These are phyloP conservation scores for Prionace glauca DNA, from an alignment of 2,797 vertebrate genomes.

Conservation along the genomic window DNA sequence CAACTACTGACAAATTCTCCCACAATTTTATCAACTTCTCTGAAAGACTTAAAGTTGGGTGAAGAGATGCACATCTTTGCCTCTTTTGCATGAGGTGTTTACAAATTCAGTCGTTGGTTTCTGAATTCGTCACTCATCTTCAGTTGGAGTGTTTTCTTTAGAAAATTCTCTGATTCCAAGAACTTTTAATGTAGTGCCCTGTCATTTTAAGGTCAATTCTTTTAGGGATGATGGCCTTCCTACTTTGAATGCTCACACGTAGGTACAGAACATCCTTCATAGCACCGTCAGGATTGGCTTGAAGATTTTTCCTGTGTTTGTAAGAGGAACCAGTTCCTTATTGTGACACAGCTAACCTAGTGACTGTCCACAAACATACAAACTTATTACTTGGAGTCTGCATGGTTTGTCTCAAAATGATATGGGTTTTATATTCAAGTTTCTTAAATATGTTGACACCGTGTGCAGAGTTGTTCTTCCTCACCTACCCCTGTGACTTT, in stretches of 20 bases:
- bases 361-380: background rate
- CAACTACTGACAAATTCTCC: background rate
- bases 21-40: background rate
- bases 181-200: background rate
- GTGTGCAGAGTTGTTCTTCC: background rate
- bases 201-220: background rate
- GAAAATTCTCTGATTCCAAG: background rate
- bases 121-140: background rate
- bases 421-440: background rate
- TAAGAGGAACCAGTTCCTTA: background rate
- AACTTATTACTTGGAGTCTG: background rate
- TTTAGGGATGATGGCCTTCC: background rate
- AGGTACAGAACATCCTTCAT: background rate
- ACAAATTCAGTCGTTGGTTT: background rate
- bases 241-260: background rate
- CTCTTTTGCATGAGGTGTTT: slow-evolving; percentile 5
- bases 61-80: background rate
- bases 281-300: background rate
- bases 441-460: background rate
- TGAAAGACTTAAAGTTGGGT: background rate
- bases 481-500: background rate
- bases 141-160: background rate
- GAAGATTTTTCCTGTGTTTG: background rate
- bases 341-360: background rate
- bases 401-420: background rate